Conservation (phyloP, 2,888 invertebrate genomes). For the Acanthosoma haemorrhoidale region DNA sequence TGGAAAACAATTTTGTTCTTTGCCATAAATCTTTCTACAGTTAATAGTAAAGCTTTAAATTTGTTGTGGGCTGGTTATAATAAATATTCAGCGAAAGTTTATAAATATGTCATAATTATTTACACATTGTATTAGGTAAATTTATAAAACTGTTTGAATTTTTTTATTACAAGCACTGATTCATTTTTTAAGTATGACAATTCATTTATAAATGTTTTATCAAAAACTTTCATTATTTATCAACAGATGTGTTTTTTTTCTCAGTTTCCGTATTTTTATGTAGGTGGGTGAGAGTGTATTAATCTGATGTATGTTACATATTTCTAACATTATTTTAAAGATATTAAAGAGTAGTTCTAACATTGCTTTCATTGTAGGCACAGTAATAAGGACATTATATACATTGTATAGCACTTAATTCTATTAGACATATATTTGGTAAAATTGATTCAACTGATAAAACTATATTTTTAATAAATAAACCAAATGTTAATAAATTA, state of each 20-base stretch:
- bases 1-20: constrained; percentile 21
- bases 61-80: constrained; percentile 1
- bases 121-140: neutral
- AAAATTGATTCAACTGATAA: neutral
- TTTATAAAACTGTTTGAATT: neutral
- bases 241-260: neutral
- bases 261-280: no score
- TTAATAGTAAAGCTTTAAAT: constrained; percentile 23
- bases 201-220: neutral
- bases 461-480: neutral
- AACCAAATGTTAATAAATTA: neutral
- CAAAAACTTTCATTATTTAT: neutral
- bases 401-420: constrained; percentile 8
- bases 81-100: constrained; percentile 4
- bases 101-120: neutral
- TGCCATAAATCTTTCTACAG: constrained; percentile 6
- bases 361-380: constrained; percentile 22
- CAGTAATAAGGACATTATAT: constrained; percentile 19
- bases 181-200: neutral
- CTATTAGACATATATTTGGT: neutral
- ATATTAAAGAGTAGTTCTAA: constrained; percentile 4
- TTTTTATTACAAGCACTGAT: neutral
- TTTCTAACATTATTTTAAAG: neutral
- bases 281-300: neutral
- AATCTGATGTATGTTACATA: neutral